Evolutionary conservation across 2,888 invertebrate species (phyloP).

Genomic region (Cremastinae sp.): DNA sequence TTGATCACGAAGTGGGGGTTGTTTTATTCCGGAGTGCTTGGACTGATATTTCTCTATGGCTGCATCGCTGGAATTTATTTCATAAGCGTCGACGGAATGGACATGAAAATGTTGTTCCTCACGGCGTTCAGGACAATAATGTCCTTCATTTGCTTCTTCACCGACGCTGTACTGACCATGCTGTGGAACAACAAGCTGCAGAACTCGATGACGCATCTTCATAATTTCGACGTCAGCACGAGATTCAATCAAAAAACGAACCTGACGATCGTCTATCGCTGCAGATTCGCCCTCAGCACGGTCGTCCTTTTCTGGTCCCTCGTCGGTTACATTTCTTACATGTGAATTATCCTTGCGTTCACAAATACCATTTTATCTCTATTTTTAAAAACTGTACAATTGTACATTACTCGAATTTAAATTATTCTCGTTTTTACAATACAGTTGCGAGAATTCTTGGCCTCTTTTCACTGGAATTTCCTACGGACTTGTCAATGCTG

Average conservation of each 20-base stretch:
- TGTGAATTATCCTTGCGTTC: slow-evolving; percentile 50
- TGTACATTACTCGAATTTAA: too few relatives aligned
- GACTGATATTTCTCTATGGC: slow-evolving; percentile 42
- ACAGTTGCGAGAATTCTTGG: slow-evolving; percentile 61
- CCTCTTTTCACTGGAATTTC: slow-evolving; percentile 61
- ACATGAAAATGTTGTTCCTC: slow-evolving; percentile 58
- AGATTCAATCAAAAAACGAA: slow-evolving; percentile 45
- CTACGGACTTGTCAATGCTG: slow-evolving; percentile 63
- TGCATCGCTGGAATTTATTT: slow-evolving; percentile 54
- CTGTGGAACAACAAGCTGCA: slow-evolving; percentile 64
- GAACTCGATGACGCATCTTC: slow-evolving; percentile 59
- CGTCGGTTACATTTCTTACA: slow-evolving; percentile 65
- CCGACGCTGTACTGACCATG: slow-evolving; percentile 60
- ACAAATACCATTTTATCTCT: too few relatives aligned
- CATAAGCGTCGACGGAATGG: slow-evolving; percentile 50
- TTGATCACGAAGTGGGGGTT: slow-evolving; percentile 59
- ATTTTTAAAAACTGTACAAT: too few relatives aligned
- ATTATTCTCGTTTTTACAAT: too few relatives aligned
- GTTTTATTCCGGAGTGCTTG: slow-evolving; percentile 61
- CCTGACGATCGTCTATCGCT: slow-evolving; percentile 31
- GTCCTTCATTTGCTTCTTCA: slow-evolving; percentile 61
- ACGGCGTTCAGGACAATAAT: slow-evolving; percentile 59
- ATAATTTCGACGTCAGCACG: slow-evolving; percentile 64
- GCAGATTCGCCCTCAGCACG: slow-evolving; percentile 36
- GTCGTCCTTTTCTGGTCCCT: slow-evolving; percentile 60